Evolutionary conservation across 2,888 invertebrate genomes (phyloP).

Genomic region (Lathronympha strigana): DNA sequence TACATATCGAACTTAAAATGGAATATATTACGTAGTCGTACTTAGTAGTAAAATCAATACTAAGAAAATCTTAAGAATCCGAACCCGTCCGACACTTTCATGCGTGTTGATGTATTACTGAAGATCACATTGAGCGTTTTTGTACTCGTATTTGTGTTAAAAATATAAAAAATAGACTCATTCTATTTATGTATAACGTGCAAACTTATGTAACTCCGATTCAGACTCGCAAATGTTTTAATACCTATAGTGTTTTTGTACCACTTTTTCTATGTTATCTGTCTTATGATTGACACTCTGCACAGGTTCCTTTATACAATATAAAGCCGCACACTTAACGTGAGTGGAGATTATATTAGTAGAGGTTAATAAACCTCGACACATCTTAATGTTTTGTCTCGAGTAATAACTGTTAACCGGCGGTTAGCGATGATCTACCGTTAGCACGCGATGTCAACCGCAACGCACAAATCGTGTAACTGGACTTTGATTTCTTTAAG

Average conservation of each 20-base stretch:
- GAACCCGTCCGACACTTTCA: no score
- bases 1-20: no score
- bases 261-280: neutral
- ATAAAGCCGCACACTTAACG: neutral
- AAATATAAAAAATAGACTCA: neutral
- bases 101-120: no score
- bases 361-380: constrained; percentile 39
- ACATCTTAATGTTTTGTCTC: constrained; percentile 38
- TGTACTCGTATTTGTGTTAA: no score
- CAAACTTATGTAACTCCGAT: neutral
- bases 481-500: constrained; percentile 45
- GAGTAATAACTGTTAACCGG: constrained; percentile 61
- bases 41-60: no score
- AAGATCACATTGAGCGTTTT: no score
- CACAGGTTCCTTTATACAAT: neutral
- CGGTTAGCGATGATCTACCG: constrained; percentile 66
- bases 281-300: neutral
- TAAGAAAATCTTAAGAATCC: no score
- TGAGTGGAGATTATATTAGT: constrained; percentile 13
- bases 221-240: neutral
- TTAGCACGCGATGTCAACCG: constrained; percentile 75
- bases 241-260: neutral
- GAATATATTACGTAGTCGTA: no score
- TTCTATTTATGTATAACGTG: neutral
- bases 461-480: constrained; percentile 58